phyloP scores from a whole-genome alignment of 2,113 vertebrate species.

The Macaca fascicularis region T2T-MFA8v1.1 NC_088385.1:72563501-72564000 shows the following conservation, averaged over 20 bases:
- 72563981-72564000: conserved; percentile 27
- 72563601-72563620: conserved; percentile 7
- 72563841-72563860: conserved; percentile 34
- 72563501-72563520: background rate
- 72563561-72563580: background rate
- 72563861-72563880: conserved; percentile 44
- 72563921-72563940: background rate
- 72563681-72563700: background rate
- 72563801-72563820: background rate
- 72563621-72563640: background rate
- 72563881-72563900: background rate
- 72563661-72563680: conserved; percentile 1
- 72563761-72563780: background rate
- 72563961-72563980: conserved; percentile 53
- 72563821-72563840: background rate
- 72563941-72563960: conserved; percentile 52
- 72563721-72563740: conserved; percentile 29
- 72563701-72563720: background rate
- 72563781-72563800: background rate
- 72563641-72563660: background rate
- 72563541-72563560: background rate
- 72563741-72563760: background rate
- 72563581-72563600: background rate
- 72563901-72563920: conserved; percentile 20
- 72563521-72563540: background rate